Conservation (phyloP, 2,797 vertebrate species). For the Sternarchorhynchus goeldii region DNA sequence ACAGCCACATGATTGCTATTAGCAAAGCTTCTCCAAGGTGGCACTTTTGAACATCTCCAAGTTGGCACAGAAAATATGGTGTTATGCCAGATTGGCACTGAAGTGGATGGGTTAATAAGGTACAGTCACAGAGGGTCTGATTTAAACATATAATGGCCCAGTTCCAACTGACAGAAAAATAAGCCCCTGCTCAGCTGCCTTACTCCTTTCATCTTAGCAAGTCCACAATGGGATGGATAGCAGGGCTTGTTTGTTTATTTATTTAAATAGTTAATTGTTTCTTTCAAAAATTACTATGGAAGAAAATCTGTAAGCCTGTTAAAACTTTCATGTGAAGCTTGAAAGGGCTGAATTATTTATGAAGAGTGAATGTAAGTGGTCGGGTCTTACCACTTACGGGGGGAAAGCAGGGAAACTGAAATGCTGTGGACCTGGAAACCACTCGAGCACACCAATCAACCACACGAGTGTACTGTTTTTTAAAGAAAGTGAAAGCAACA, state of each 20-base stretch:
- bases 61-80: background rate
- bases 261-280: conserved; percentile 38
- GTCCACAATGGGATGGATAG: conserved; percentile 2
- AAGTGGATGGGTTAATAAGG: conserved; percentile 1
- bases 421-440: background rate
- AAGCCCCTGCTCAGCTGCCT: background rate
- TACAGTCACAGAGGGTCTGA: background rate
- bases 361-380: background rate
- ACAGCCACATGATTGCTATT: no score
- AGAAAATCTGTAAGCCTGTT: background rate
- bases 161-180: background rate
- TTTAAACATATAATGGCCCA: background rate
- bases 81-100: background rate
- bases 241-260: background rate
- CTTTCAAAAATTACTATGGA: background rate
- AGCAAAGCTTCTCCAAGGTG: no score
- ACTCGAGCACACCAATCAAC: no score
- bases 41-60: no score
- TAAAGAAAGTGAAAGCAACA: background rate
- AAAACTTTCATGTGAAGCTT: conserved; percentile 6
- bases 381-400: no score
- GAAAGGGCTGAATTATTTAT: conserved; percentile 18
- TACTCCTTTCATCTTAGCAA: background rate
- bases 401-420: background rate
- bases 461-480: no score